Evolutionary conservation across 30 jellyfish, hydroid and myxozoan genomes (phyloP).

Genomic region (Haliclystus octoradiatus): DNA sequence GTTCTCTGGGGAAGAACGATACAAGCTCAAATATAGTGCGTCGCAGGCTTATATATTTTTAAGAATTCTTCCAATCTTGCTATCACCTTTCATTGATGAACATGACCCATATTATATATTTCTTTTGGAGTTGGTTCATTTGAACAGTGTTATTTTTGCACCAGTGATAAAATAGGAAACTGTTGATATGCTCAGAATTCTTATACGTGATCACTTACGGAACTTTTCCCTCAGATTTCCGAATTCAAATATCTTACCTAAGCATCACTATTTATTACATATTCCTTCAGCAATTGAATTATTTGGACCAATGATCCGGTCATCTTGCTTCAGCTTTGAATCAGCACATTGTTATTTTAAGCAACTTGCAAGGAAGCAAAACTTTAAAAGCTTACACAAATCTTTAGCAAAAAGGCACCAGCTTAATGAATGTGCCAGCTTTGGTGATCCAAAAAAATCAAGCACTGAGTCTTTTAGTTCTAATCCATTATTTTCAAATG

Average conservation of each 20-base stretch:
- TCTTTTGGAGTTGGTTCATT: background rate
- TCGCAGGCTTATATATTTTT: slow-evolving; percentile 3
- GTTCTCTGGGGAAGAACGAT: background rate
- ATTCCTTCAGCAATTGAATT: slow-evolving; percentile 9
- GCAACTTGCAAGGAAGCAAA: slow-evolving; percentile 20
- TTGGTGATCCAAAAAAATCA: slow-evolving; percentile 20
- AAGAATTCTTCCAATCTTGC: background rate
- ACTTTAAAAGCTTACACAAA: slow-evolving; percentile 17
- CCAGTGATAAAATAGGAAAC: slow-evolving; percentile 1
- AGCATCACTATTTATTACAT: slow-evolving; percentile 35
- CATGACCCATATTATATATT: background rate
- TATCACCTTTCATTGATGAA: background rate
- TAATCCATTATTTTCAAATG: slow-evolving; percentile 35
- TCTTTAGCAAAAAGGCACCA: slow-evolving; percentile 35
- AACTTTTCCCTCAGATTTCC: slow-evolving; percentile 17
- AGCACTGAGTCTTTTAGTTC: too few species aligned
- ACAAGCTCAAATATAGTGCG: background rate
- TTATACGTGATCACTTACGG: slow-evolving; percentile 7
- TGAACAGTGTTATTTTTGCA: background rate
- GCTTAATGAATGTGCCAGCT: slow-evolving; percentile 24
- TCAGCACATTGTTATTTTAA: slow-evolving; percentile 27
- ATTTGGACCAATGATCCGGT: slow-evolving; percentile 32
- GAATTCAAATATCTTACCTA: slow-evolving; percentile 16
- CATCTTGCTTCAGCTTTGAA: slow-evolving; percentile 33
- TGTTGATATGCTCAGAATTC: background rate